Percentiles rank a stretch among this genome's conserved stretches.
These are phyloP conservation scores for Okamejei kenojei DNA, from an alignment of 2,797 vertebrate species.

Conservation along the genomic window DNA sequence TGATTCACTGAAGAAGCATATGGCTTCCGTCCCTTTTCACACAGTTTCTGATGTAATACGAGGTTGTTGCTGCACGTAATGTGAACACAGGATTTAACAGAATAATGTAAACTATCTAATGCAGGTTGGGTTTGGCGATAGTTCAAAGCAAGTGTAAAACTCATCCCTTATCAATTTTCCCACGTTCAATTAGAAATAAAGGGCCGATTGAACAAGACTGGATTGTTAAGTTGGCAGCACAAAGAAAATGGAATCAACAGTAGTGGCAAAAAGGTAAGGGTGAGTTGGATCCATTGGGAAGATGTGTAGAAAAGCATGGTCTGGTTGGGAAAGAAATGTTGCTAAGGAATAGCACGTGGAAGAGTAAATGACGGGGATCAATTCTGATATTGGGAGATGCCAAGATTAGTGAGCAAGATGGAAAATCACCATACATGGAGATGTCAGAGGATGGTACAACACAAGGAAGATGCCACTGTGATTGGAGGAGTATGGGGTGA, in stretches of 20 bases:
- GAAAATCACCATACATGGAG: too few species aligned
- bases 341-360: background rate
- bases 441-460: too few species aligned
- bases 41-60: background rate
- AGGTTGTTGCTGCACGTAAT: background rate
- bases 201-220: background rate
- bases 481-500: background rate
- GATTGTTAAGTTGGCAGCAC: background rate
- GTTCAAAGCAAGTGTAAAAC: background rate
- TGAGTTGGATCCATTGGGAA: background rate
- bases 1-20: background rate
- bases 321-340: too few species aligned
- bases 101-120: background rate
- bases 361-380: background rate
- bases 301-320: background rate
- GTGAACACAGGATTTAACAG: background rate
- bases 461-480: background rate
- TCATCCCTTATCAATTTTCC: background rate
- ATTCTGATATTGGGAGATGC: background rate
- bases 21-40: background rate
- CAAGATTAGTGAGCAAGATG: background rate
- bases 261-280: background rate
- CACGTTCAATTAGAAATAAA: background rate
- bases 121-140: background rate
- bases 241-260: background rate